These are phyloP conservation scores for Smittia sp. DNA, from an alignment of 2,888 invertebrate species.

Conservation along the genomic window DNA sequence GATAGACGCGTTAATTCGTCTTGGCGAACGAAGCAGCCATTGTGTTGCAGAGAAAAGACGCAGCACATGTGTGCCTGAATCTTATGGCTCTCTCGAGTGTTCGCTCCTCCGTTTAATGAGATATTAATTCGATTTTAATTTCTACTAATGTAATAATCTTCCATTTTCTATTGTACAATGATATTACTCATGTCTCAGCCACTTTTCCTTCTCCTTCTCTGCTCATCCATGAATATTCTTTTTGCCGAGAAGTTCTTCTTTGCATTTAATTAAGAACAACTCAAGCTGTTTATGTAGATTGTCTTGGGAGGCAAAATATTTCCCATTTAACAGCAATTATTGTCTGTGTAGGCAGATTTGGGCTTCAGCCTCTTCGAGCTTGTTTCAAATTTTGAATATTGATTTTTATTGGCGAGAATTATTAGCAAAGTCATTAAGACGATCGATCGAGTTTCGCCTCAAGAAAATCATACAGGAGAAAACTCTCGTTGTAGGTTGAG, in stretches of 20 bases:
- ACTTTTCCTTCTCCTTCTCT: background rate
- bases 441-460: background rate
- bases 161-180: constrained; percentile 26
- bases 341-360: background rate
- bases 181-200: background rate
- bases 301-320: background rate
- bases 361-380: background rate
- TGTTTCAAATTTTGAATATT: constrained; percentile 21
- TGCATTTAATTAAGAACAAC: background rate
- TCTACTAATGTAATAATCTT: constrained; percentile 33
- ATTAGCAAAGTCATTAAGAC: background rate
- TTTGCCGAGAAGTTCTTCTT: background rate
- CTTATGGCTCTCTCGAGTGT: background rate
- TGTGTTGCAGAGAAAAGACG: background rate
- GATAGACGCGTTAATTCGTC: background rate
- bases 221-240: background rate
- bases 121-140: constrained; percentile 35
- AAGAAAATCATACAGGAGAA: background rate
- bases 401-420: constrained; percentile 38
- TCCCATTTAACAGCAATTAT: constrained; percentile 37
- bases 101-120: constrained; percentile 23
- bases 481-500: background rate
- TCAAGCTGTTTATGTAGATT: background rate
- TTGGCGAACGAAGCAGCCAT: background rate
- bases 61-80: background rate